These are phyloP conservation scores for Electrophaes corylata DNA, from an alignment of 2,888 invertebrate genomes.

Conservation along the genomic window DNA sequence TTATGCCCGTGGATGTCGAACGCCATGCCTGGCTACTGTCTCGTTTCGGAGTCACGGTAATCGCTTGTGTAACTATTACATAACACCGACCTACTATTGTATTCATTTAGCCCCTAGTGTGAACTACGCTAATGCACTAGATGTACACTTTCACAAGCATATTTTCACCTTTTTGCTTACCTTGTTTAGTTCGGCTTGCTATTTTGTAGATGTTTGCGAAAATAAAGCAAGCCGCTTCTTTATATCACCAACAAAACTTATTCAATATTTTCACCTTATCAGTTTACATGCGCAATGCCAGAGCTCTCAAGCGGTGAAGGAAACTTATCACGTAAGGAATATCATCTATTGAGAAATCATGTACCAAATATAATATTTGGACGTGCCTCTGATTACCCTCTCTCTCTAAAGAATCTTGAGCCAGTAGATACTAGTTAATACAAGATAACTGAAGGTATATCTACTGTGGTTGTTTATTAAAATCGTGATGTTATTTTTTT, in stretches of 20 bases:
- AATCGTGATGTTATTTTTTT: too few species aligned
- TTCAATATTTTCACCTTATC: background rate
- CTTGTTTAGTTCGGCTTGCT: slow-evolving; percentile 3
- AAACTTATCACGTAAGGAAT: too few species aligned
- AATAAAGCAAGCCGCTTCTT: background rate
- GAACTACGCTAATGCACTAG: slow-evolving; percentile 66
- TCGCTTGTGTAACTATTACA: slow-evolving; percentile 52
- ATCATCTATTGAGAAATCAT: too few species aligned
- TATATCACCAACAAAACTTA: background rate
- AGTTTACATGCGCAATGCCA: background rate
- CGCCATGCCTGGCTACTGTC: slow-evolving; percentile 31
- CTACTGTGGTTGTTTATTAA: too few species aligned
- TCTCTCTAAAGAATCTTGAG: too few species aligned
- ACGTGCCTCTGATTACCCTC: too few species aligned
- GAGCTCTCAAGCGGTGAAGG: too few species aligned
- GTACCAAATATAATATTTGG: too few species aligned
- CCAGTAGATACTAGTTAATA: too few species aligned
- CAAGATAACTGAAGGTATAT: too few species aligned
- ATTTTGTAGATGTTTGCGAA: slow-evolving; percentile 2
- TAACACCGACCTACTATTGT: slow-evolving; percentile 50
- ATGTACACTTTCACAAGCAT: slow-evolving; percentile 61
- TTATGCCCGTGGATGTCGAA: slow-evolving; percentile 32
- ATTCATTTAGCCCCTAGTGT: slow-evolving; percentile 61
- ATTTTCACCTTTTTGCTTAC: slow-evolving; percentile 48
- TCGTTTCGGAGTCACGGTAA: slow-evolving; percentile 27